phyloP scores from a whole-genome alignment of 53 echinoderm and acorn worm species.

The Zoroaster sp. region DNA sequence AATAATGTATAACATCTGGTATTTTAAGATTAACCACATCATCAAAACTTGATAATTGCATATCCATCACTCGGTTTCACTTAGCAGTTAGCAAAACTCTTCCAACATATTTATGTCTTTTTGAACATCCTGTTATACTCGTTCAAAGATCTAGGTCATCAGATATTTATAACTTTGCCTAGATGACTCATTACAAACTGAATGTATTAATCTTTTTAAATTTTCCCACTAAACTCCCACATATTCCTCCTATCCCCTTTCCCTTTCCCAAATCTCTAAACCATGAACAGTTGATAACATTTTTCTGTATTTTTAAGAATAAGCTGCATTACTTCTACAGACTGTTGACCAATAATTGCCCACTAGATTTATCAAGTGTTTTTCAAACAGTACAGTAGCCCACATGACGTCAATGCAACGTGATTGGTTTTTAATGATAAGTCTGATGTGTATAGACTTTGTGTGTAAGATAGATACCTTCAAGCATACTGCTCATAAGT shows the following conservation, averaged over 20 bases:
- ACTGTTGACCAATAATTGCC: not conserved
- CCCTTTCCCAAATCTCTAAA: too few relatives aligned
- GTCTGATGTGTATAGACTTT: not conserved
- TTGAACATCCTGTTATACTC: not conserved
- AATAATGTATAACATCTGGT: not conserved
- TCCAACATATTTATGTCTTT: not conserved
- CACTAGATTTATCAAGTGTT: not conserved
- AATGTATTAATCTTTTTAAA: not conserved
- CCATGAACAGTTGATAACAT: not conserved
- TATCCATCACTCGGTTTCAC: not conserved
- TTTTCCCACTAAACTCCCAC: not conserved
- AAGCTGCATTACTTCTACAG: not conserved
- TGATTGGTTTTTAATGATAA: not conserved
- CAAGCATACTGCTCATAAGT: too few relatives aligned
- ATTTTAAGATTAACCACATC: not conserved
- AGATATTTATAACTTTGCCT: not conserved
- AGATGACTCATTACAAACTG: not conserved
- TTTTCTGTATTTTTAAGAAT: not conserved
- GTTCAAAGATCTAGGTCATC: not conserved
- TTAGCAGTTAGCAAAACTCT: not conserved
- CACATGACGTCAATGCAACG: slow-evolving; percentile 26
- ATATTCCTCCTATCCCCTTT: not conserved
- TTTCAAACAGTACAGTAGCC: not conserved
- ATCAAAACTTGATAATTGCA: not conserved
- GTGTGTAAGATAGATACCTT: too few relatives aligned